Evolutionary conservation across 2,888 invertebrate species (phyloP).

Genomic region (Capitulum mitella): DNA sequence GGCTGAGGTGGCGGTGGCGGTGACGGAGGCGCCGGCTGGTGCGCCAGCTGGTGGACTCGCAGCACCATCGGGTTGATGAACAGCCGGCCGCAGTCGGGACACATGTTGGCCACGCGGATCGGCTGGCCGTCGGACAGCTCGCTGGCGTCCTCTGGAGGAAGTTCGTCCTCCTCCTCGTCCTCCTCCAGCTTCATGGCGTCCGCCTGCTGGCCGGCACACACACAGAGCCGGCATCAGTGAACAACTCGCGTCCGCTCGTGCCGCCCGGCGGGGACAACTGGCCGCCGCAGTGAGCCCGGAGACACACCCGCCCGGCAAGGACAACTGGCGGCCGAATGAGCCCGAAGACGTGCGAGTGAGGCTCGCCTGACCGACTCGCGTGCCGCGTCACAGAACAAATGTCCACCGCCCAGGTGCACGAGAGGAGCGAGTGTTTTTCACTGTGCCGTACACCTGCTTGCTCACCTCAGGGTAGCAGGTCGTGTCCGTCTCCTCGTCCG

Average conservation of each 20-base stretch:
- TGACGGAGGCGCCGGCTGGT: background rate
- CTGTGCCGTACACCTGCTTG: background rate
- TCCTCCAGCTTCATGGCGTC: background rate
- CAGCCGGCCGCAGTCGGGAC: slow-evolving; percentile 10
- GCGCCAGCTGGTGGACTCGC: slow-evolving; percentile 2
- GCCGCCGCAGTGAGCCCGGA: too few species aligned
- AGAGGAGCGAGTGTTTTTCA: too few species aligned
- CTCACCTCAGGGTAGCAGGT: background rate
- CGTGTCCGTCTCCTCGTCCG: background rate
- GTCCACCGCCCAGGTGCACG: too few species aligned
- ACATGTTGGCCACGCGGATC: slow-evolving; percentile 9
- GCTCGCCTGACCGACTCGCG: too few species aligned
- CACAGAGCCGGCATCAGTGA: background rate
- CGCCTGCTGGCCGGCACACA: background rate
- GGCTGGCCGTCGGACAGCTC: background rate
- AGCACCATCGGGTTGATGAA: slow-evolving; percentile 22
- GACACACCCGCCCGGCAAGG: too few species aligned
- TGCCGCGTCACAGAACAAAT: too few species aligned
- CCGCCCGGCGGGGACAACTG: too few species aligned
- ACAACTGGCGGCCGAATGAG: too few species aligned
- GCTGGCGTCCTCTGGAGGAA: background rate
- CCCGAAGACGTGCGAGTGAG: too few species aligned
- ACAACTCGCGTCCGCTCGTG: background rate
- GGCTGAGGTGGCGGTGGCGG: background rate
- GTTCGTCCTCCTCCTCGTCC: background rate